A percentile compares a stretch with the other conserved stretches of the same genome.
Evolutionary conservation across 2,797 vertebrate genomes (phyloP).

Genomic region (Vireo griseus): DNA sequence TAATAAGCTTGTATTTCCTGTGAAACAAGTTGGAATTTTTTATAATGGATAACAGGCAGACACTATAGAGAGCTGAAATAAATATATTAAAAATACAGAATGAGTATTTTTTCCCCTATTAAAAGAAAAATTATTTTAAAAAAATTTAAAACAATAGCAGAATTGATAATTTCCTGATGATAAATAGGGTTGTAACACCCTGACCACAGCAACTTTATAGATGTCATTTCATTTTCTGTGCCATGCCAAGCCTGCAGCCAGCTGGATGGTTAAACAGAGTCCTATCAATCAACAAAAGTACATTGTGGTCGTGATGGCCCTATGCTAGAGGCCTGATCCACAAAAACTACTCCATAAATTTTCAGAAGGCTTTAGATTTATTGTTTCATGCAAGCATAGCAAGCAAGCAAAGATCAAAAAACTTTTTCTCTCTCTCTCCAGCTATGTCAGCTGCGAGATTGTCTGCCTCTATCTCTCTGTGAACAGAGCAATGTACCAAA

Average conservation of each 20-base stretch:
- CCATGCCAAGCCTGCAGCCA: not conserved
- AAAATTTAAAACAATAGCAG: not conserved
- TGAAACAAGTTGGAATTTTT: not conserved
- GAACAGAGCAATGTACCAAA: too few species aligned
- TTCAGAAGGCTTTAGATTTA: too few species aligned
- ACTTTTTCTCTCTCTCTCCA: too few species aligned
- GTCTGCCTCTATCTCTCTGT: too few species aligned
- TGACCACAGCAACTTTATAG: not conserved
- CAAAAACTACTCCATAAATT: too few species aligned
- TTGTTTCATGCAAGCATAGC: too few species aligned
- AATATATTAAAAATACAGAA: not conserved
- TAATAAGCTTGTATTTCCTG: constrained; percentile 33
- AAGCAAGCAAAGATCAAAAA: too few species aligned
- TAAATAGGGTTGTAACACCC: not conserved
- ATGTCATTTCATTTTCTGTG: not conserved
- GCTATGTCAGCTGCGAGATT: too few species aligned
- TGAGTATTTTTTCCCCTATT: not conserved
- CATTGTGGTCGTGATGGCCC: too few species aligned
- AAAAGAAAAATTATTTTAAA: not conserved
- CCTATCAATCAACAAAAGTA: not conserved
- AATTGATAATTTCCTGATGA: not conserved
- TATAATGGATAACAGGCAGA: not conserved
- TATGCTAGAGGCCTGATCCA: too few species aligned
- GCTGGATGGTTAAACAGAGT: not conserved
- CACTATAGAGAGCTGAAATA: not conserved